Evolutionary conservation across 2,113 vertebrate genomes (phyloP).

Genomic region (Cervus canadensis): DNA sequence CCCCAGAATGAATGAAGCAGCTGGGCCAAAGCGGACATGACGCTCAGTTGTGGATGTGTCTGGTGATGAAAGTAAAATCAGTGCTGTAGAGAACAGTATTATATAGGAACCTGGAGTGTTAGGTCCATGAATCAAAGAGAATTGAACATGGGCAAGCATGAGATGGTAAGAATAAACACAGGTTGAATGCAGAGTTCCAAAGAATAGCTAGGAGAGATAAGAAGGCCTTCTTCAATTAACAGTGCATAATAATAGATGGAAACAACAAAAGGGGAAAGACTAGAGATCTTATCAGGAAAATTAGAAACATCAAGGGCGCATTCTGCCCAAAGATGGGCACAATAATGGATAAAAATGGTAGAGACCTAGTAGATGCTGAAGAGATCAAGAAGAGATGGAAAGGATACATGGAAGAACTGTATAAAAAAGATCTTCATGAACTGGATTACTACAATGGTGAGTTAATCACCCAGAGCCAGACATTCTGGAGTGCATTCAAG

Average conservation of each 20-base stretch:
- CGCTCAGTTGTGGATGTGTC: accelerated
- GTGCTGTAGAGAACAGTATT: accelerated
- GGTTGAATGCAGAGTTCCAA: neutral
- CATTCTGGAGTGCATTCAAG: neutral
- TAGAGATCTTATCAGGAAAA: neutral
- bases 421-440: neutral
- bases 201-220: neutral
- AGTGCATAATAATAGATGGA: accelerated
- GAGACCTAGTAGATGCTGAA: neutral
- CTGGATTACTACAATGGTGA: accelerated
- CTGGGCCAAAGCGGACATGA: accelerated
- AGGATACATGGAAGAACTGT: neutral
- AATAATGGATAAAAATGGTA: accelerated
- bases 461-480: neutral
- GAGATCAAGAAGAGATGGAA: neutral
- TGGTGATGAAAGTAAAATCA: accelerated
- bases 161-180: neutral
- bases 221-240: neutral
- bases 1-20: neutral
- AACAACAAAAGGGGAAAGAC: neutral
- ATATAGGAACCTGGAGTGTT: neutral
- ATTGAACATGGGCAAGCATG: neutral
- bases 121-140: neutral
- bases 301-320: accelerated
- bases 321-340: neutral